phyloP scores from a whole-genome alignment of 1,140 invertebrate genomes.

The Meloidogyne hapla region DNA sequence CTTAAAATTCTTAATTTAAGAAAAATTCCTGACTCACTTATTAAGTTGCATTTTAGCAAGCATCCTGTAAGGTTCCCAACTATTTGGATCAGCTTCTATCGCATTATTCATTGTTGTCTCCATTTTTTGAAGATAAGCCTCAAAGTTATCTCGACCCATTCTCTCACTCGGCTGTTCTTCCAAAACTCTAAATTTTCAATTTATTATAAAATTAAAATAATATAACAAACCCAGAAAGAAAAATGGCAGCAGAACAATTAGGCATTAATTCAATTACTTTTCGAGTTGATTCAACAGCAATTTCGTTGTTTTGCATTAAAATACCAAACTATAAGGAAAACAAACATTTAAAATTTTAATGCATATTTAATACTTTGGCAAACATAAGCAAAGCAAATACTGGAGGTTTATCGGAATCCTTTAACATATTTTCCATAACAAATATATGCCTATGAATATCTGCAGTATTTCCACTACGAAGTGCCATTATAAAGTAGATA shows the following conservation, averaged over 20 bases:
- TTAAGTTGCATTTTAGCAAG: conserved; percentile 23
- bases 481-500: not conserved
- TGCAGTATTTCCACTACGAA: not conserved
- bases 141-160: not conserved
- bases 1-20: not conserved
- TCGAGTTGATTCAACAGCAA: conserved; percentile 23
- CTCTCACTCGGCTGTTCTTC: not conserved
- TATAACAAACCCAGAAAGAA: conserved; percentile 25
- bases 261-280: conserved; percentile 23
- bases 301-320: conserved; percentile 20
- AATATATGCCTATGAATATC: conserved; percentile 20
- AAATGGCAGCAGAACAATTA: conserved; percentile 31
- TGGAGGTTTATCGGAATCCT: conserved; percentile 6
- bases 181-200: conserved; percentile 9
- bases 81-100: conserved; percentile 30
- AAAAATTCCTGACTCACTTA: conserved; percentile 5
- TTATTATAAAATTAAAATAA: conserved; percentile 13
- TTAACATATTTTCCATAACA: not conserved
- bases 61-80: conserved; percentile 40
- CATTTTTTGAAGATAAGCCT: not conserved
- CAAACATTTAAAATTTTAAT: not conserved
- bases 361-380: conserved; percentile 1
- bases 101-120: conserved; percentile 32
- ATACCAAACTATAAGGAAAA: conserved; percentile 23
- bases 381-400: conserved; percentile 27